Evolutionary conservation across 2,888 invertebrate genomes (phyloP).

Genomic region (Archaeoteleia sp.): DNA sequence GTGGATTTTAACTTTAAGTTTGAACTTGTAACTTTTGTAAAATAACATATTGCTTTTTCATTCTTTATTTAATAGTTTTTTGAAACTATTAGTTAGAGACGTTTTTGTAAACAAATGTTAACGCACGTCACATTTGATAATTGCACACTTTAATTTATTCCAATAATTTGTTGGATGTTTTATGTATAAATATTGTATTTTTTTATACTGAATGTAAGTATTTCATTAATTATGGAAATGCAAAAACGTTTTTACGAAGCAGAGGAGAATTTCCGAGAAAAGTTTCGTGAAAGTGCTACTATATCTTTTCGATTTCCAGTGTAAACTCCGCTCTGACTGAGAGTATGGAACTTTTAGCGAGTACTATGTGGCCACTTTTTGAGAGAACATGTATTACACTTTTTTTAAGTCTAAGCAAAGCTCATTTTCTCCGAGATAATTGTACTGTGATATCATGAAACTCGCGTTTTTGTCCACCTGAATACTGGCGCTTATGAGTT

Average conservation of each 20-base stretch:
- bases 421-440: conserved; percentile 68
- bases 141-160: too few relatives aligned
- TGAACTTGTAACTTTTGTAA: too few relatives aligned
- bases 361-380: conserved; percentile 53
- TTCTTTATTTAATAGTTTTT: too few relatives aligned
- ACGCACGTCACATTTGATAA: too few relatives aligned
- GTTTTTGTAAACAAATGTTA: too few relatives aligned
- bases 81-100: too few relatives aligned
- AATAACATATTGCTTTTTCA: too few relatives aligned
- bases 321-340: conserved; percentile 36
- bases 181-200: conserved; percentile 6
- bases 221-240: conserved; percentile 20
- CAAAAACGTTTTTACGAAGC: background rate
- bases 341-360: conserved; percentile 38
- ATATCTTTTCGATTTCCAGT: conserved; percentile 46
- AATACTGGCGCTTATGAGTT: conserved; percentile 46
- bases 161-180: too few relatives aligned
- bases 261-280: conserved; percentile 16
- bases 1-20: too few relatives aligned
- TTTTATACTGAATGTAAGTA: background rate
- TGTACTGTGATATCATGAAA: conserved; percentile 63
- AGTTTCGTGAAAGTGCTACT: conserved; percentile 24
- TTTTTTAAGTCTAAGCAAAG: conserved; percentile 63
- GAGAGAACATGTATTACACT: conserved; percentile 54
- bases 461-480: conserved; percentile 46